A percentile compares a stretch with the other conserved stretches of the same genome.
phyloP scores from a whole-genome alignment of 2,113 vertebrate genomes.

The Alaudala cheleensis region DNA sequence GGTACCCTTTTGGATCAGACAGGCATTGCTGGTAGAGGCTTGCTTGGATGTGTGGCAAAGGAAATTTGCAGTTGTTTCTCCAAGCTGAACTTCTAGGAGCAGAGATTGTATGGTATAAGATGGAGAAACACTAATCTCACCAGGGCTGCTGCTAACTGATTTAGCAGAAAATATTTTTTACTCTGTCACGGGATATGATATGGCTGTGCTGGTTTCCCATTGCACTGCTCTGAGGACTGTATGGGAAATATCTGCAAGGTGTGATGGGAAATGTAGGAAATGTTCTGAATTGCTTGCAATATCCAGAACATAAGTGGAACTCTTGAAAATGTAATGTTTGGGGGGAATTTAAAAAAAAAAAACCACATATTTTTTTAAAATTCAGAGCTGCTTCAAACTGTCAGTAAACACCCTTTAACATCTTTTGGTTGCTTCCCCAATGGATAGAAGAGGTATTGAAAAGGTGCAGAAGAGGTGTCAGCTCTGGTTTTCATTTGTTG shows the following conservation, averaged over 20 bases:
- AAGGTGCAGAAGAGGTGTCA: not conserved
- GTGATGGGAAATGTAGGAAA: not conserved
- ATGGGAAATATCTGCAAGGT: not conserved
- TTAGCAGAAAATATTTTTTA: not conserved
- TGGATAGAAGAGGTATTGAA: not conserved
- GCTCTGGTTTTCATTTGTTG: not conserved
- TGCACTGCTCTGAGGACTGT: not conserved
- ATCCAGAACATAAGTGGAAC: not conserved
- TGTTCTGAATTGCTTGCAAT: not conserved
- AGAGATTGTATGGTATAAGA: not conserved
- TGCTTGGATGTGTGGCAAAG: not conserved
- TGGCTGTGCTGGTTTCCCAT: not conserved
- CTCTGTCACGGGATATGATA: not conserved
- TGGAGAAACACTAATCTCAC: not conserved
- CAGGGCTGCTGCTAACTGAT: not conserved
- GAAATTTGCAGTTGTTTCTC: not conserved
- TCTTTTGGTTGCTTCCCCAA: not conserved
- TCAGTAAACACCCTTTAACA: not conserved
- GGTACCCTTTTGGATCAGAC: not conserved
- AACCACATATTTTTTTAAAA: not conserved
- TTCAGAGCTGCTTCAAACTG: not conserved
- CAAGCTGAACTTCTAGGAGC: not conserved
- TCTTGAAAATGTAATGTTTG: not conserved
- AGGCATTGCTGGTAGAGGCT: not conserved
- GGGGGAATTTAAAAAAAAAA: not conserved